phyloP scores from a whole-genome alignment of 2,113 vertebrate genomes.

The Thryonomys swinderianus region DNA sequence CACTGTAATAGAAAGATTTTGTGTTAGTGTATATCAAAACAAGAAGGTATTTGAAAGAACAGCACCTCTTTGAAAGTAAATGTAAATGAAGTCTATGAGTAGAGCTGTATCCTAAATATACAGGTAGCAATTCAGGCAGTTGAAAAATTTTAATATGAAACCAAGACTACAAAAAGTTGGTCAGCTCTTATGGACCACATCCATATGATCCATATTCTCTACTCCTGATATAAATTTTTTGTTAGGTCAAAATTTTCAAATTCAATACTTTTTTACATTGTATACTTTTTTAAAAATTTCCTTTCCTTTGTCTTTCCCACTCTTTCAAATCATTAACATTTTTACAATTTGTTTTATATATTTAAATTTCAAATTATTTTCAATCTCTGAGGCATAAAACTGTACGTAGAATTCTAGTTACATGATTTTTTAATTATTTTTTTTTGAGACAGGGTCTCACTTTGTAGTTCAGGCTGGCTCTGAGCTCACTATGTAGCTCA shows the following conservation, averaged over 20 bases:
- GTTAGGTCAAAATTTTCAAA: not conserved
- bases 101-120: not conserved
- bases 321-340: not conserved
- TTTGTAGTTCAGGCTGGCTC: too few species aligned
- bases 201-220: too few species aligned
- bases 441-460: too few species aligned
- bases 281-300: not conserved
- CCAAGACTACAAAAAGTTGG: not conserved
- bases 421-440: too few species aligned
- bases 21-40: not conserved
- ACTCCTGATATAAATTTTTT: not conserved
- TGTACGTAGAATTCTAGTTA: too few species aligned
- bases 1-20: not conserved
- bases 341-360: not conserved
- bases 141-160: not conserved
- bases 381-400: too few species aligned
- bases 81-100: not conserved
- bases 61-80: not conserved
- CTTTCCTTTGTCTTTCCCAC: not conserved
- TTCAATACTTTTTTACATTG: not conserved
- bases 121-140: not conserved
- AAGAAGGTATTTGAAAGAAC: not conserved
- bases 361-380: too few species aligned
- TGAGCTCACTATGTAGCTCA: too few species aligned
- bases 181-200: not conserved